Conservation (phyloP, 2,888 invertebrate genomes). For the Zeuzera pyrina region DNA sequence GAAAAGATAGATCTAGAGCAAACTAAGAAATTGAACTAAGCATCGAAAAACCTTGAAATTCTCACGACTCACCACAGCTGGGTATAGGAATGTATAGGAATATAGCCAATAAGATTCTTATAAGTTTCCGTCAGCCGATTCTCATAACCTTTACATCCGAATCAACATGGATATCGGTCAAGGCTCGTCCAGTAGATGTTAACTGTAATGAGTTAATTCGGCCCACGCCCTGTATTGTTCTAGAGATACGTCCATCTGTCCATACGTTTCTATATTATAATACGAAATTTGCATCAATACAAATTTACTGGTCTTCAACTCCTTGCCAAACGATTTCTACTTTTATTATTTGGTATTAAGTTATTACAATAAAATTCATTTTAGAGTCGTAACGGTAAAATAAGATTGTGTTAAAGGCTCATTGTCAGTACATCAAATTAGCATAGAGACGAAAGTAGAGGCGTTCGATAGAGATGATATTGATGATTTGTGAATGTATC, state of each 20-base stretch:
- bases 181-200: conserved; percentile 55
- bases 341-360: neutral
- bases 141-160: conserved; percentile 24
- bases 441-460: conserved; percentile 64
- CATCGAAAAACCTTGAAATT: too few species aligned
- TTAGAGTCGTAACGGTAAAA: too few species aligned
- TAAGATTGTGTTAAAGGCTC: conserved; percentile 51
- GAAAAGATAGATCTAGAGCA: too few species aligned
- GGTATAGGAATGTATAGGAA: too few species aligned
- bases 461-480: conserved; percentile 43
- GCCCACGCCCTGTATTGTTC: conserved; percentile 68
- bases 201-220: conserved; percentile 57
- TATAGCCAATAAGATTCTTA: conserved; percentile 3
- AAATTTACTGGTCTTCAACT: conserved; percentile 4
- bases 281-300: conserved; percentile 40
- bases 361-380: conserved; percentile 1
- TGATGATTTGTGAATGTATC: conserved; percentile 33
- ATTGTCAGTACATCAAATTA: conserved; percentile 64
- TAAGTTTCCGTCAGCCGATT: conserved; percentile 15
- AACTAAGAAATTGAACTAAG: too few species aligned
- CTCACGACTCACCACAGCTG: too few species aligned
- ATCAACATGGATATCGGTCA: conserved; percentile 63
- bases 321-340: conserved; percentile 1
- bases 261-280: conserved; percentile 51
- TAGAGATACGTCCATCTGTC: conserved; percentile 53